These are phyloP conservation scores for Bujurquina vittata DNA, from an alignment of 2,113 vertebrate genomes.

Conservation along the genomic window DNA sequence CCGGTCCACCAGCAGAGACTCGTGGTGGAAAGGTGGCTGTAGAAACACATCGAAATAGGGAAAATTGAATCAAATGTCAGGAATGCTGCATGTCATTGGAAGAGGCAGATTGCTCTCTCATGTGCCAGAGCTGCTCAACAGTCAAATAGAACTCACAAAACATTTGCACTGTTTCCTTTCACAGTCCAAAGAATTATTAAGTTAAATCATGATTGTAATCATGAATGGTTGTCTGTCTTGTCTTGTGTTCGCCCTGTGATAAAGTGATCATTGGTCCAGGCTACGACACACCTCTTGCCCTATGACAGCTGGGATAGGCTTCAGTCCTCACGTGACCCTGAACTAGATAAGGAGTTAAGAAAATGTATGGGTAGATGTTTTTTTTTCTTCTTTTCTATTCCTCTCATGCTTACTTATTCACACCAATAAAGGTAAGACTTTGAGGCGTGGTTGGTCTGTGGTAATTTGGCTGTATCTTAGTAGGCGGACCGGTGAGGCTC, in stretches of 20 bases:
- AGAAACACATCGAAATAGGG: slow-evolving; percentile 8
- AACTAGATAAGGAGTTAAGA: neutral
- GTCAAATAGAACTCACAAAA: neutral
- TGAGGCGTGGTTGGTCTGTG: neutral
- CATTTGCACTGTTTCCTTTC: neutral
- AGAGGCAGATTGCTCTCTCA: neutral
- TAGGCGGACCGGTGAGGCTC: neutral
- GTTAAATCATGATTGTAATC: neutral
- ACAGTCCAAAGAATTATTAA: neutral
- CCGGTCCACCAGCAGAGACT: slow-evolving; percentile 95
- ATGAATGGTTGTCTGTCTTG: neutral
- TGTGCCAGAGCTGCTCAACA: neutral
- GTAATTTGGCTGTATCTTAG: neutral
- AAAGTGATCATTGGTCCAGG: neutral
- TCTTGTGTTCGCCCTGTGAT: neutral
- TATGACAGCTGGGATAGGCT: neutral
- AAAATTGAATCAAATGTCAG: neutral
- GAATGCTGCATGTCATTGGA: neutral
- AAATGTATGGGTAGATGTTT: neutral
- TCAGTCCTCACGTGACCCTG: neutral
- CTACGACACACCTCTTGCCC: neutral
- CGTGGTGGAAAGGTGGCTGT: slow-evolving; percentile 96
- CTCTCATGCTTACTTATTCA: neutral
- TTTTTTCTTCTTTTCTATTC: neutral
- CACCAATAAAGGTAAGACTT: neutral